Percentiles rank a stretch among this genome's conserved stretches.
Conservation (phyloP, 2,113 vertebrate species). For the Myrmecophaga tridactyla region DNA sequence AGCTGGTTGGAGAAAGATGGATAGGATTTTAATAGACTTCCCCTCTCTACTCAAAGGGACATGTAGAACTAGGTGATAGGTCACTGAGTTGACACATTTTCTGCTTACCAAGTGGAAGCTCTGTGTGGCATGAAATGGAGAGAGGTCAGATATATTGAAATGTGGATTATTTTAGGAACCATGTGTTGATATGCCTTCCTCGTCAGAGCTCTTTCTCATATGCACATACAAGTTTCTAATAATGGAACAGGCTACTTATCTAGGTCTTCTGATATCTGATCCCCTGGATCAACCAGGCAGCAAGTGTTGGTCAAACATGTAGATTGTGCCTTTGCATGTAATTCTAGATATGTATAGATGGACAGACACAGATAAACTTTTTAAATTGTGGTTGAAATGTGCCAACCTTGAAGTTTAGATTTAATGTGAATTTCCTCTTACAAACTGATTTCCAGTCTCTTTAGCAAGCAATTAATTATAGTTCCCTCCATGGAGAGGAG, state of each 20-base stretch:
- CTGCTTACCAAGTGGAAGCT: neutral
- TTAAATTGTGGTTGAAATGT: constrained; percentile 30
- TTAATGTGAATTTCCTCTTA: constrained; percentile 31
- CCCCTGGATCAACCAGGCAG: neutral
- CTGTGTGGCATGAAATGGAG: neutral
- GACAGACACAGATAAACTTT: constrained; percentile 6
- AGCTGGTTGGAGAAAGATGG: constrained; percentile 35
- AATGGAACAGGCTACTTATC: neutral
- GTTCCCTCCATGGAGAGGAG: neutral
- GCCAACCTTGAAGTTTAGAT: constrained; percentile 39
- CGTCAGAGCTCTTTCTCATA: neutral
- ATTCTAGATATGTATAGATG: neutral
- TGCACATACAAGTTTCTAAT: neutral
- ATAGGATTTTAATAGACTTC: constrained; percentile 33
- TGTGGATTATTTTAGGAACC: neutral
- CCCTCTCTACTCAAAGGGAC: neutral
- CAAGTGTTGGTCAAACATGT: constrained; percentile 17
- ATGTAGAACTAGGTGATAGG: neutral
- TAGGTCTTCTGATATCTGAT: constrained; percentile 57
- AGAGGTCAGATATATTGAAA: neutral
- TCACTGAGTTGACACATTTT: neutral
- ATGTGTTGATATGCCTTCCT: neutral
- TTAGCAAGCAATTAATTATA: constrained; percentile 26
- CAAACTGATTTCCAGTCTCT: constrained; percentile 9
- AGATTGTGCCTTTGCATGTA: neutral